Evolutionary conservation across 1,140 invertebrate genomes (phyloP), one percentile per base, ranked within the genome.

Genomic region (Zaprionus ornatus): DNA sequence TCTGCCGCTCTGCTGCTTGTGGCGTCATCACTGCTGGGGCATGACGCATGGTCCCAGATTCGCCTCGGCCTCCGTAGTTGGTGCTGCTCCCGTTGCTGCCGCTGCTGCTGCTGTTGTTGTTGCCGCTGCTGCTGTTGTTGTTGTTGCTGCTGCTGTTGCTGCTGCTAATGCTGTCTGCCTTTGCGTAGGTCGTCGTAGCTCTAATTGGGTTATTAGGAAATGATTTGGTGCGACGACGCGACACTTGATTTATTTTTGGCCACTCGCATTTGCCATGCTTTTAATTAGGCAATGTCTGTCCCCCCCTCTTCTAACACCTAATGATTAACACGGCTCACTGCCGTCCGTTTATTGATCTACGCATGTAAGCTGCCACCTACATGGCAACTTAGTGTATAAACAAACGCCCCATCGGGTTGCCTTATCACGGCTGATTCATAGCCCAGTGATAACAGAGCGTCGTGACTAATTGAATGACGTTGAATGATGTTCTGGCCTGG

Each of bases 121-220:
- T 52, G 52, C 9, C n/a, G 29, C n/a, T 42, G 40, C 1, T 27
- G 15, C 40, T 42, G 56, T 63, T 61, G 68, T 74, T 62, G 61
- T 56, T 45, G 29, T n/a, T 29, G 45, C 3, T 32, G 9, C 2
- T 62, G 59, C 13, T 57, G 21, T 37, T 27, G 27, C 27, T 71
- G 27, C 32, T 64, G 66, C 64, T 45, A 35, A 54, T 67, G 59
- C 3, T 50, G 50, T 19, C 25, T 17, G 23, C 32, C 60, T 66
- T 82, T 75, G 83, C 76, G 83, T 83, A 79, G 82, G 82, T 77
- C 76, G 75, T 63, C 56, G 15, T 25, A 60, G 27, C 80, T 77
- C 86, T 87, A 87, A 87, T 87, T 87, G 84, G 83, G 80, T 87
- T 87, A 83, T 83, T 87, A 88, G 83, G 76, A 82, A 86, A 85